Percentiles rank a stretch among this genome's conserved stretches.
These are phyloP conservation scores for Arvicanthis niloticus DNA, from an alignment of 2,113 vertebrate species.

Conservation along the genomic window DNA sequence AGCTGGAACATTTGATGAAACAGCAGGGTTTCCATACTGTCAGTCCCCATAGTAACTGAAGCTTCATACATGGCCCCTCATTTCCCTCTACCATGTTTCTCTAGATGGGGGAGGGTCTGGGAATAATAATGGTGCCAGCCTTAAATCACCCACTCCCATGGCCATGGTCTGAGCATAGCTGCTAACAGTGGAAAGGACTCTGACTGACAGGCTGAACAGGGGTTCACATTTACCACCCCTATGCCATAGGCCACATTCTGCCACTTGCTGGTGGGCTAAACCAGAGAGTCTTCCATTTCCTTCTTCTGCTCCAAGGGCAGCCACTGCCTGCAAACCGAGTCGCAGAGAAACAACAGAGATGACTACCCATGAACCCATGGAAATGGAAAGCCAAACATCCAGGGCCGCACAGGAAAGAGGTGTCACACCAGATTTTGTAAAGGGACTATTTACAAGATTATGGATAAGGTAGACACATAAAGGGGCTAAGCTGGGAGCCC, in stretches of 20 bases:
- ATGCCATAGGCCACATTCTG: rapidly evolving
- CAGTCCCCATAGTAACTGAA: neutral
- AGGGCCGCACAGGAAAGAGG: neutral
- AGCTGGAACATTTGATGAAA: neutral
- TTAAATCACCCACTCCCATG: rapidly evolving
- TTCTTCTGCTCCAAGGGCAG: neutral
- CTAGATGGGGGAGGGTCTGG: neutral
- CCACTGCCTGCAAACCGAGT: neutral
- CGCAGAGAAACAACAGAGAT: rapidly evolving
- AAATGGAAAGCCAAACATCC: neutral
- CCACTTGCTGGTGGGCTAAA: neutral
- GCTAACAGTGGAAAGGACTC: neutral
- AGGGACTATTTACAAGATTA: neutral
- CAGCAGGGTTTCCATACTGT: neutral
- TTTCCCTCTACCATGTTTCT: neutral
- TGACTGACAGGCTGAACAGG: neutral
- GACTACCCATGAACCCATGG: neutral
- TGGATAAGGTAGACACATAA: neutral
- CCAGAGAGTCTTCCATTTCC: neutral
- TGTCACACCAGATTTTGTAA: neutral
- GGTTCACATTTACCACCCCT: no score
- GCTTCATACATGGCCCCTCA: neutral
- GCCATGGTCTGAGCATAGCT: rapidly evolving
- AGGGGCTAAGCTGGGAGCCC: no score
- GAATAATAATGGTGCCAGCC: neutral